Percentiles rank a stretch among this genome's conserved stretches.
phyloP scores from a whole-genome alignment of 2,888 invertebrate species.

The Timema cristinae region DNA sequence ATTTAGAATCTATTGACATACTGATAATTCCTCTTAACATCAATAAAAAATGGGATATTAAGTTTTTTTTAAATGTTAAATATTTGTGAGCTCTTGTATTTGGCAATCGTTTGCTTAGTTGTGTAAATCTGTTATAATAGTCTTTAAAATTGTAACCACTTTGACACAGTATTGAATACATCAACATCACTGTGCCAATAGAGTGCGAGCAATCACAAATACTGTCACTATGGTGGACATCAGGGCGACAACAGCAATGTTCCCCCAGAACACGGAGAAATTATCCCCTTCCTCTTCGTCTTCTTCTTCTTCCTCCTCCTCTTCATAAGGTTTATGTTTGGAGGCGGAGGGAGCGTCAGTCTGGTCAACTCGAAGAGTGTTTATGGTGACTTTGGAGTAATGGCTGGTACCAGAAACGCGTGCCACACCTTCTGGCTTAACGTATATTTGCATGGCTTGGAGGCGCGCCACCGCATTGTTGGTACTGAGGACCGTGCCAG shows the following conservation, averaged over 20 bases:
- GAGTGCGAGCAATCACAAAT: not conserved
- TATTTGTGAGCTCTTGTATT: too few relatives aligned
- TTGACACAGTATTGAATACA: too few relatives aligned
- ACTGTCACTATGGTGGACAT: constrained; percentile 2
- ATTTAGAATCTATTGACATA: too few relatives aligned
- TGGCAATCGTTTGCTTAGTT: too few relatives aligned
- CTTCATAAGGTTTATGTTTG: not conserved
- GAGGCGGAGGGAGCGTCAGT: not conserved
- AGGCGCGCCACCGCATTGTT: not conserved
- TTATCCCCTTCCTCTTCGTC: not conserved
- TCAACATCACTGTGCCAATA: not conserved
- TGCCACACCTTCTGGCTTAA: not conserved
- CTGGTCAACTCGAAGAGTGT: not conserved
- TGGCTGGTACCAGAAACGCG: not conserved
- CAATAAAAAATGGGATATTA: too few relatives aligned
- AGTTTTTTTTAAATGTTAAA: too few relatives aligned
- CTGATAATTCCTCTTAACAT: too few relatives aligned
- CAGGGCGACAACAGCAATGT: not conserved
- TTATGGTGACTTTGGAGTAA: not conserved
- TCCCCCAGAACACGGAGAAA: constrained; percentile 1
- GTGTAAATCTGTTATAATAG: too few relatives aligned
- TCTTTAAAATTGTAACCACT: too few relatives aligned
- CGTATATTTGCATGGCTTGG: not conserved
- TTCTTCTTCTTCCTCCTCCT: not conserved
- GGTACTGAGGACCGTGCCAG: constrained; percentile 4